phyloP scores from a whole-genome alignment of 1,140 invertebrate species.

The Cyclargus thomasi region DNA sequence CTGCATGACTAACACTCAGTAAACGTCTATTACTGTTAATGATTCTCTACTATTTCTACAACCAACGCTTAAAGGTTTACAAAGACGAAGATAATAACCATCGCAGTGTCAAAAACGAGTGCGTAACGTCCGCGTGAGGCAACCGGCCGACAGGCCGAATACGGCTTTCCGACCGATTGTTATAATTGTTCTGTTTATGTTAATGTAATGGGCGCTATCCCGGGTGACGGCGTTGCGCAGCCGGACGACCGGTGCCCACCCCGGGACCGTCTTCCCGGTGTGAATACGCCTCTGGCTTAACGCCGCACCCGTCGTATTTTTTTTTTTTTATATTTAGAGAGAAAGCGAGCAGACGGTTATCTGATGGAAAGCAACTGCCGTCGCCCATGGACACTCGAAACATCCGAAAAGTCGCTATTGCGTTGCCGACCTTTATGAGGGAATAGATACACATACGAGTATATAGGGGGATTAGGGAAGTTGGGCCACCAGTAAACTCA shows the following conservation, averaged over 20 bases:
- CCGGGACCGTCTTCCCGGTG: no score
- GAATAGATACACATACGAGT: no score
- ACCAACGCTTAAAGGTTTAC: neutral
- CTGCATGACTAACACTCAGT: no score
- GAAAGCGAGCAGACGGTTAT: no score
- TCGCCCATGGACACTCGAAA: no score
- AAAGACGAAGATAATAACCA: neutral
- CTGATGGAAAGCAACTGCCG: no score
- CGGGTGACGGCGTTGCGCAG: constrained; percentile 1
- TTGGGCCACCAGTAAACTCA: no score
- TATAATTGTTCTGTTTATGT: constrained; percentile 11
- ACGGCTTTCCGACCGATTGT: constrained; percentile 7
- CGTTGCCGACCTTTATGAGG: no score
- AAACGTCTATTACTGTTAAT: no score
- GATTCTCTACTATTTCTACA: neutral
- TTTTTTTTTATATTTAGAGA: no score
- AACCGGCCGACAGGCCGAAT: neutral
- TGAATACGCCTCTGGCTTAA: neutral
- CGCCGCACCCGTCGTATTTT: neutral
- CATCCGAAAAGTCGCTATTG: no score
- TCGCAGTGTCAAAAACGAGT: neutral
- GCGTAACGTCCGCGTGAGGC: constrained; percentile 5
- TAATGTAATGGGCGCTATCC: constrained; percentile 2
- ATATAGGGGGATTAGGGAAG: no score
- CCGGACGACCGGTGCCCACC: neutral